A percentile compares a stretch with the other conserved stretches of the same genome.
phyloP scores from a whole-genome alignment of 2,113 vertebrate species.

The Suricata suricatta region DNA sequence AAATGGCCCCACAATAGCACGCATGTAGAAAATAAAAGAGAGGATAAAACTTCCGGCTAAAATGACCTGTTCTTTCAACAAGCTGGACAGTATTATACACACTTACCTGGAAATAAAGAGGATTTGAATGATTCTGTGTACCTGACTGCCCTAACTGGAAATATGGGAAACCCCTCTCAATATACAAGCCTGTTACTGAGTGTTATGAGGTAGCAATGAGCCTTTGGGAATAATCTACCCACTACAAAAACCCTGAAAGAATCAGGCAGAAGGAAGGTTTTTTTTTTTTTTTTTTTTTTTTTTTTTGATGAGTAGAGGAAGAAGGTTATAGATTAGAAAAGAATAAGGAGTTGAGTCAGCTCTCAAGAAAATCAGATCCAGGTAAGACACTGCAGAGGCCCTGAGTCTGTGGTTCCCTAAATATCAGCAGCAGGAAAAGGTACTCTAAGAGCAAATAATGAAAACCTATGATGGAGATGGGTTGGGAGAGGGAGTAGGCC shows the following conservation, averaged over 20 bases:
- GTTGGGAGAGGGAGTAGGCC: neutral
- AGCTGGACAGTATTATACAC: neutral
- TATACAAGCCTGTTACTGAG: neutral
- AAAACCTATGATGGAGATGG: neutral
- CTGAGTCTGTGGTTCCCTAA: neutral
- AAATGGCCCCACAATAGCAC: constrained; percentile 72
- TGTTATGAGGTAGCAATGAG: neutral
- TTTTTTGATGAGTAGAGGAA: neutral
- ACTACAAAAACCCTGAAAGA: neutral
- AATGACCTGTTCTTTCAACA: neutral
- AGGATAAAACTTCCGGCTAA: constrained; percentile 19
- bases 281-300: neutral
- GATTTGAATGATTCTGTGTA: neutral
- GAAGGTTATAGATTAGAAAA: constrained; percentile 6
- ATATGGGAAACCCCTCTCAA: neutral
- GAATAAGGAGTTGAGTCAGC: neutral
- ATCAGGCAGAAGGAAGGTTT: neutral
- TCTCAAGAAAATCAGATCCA: neutral
- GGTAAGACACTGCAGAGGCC: neutral
- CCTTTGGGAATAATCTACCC: neutral
- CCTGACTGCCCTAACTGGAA: neutral
- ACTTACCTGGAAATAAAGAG: neutral
- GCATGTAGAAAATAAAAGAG: constrained; percentile 66
- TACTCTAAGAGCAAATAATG: neutral
- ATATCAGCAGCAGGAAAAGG: neutral